Percentiles rank a stretch among this genome's conserved stretches.
These are phyloP conservation scores for Nannospalax galili DNA, from an alignment of 2,113 vertebrate species.

Conservation along the genomic window DNA sequence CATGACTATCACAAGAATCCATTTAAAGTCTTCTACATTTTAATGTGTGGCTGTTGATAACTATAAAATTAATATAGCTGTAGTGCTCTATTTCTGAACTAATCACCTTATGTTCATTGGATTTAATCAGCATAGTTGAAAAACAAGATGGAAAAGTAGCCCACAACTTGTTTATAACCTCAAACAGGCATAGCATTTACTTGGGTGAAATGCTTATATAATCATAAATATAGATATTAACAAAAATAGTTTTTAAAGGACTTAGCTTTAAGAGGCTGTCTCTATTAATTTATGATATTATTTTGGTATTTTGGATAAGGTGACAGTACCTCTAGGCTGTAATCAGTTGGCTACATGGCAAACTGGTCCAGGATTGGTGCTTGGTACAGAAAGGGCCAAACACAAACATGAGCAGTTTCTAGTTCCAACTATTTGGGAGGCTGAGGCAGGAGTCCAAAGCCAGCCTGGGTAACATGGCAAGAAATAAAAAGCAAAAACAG, in stretches of 20 bases:
- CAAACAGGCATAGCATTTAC: not conserved
- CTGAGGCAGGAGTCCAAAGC: not conserved
- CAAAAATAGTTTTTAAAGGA: not conserved
- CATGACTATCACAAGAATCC: not conserved
- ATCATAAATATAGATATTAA: not conserved
- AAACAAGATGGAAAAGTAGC: not conserved
- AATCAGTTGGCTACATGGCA: not conserved
- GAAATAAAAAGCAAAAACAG: not conserved
- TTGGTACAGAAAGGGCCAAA: not conserved
- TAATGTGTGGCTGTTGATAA: not conserved
- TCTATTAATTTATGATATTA: not conserved
- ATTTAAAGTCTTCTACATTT: not conserved
- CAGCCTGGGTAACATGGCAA: not conserved
- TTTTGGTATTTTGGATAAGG: too few relatives aligned
- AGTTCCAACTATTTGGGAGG: not conserved
- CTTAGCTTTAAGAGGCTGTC: not conserved
- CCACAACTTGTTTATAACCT: not conserved
- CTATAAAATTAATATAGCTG: rapidly evolving
- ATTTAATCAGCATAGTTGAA: not conserved
- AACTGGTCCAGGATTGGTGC: not conserved
- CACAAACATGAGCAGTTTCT: rapidly evolving
- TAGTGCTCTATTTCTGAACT: not conserved
- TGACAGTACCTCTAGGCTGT: not conserved
- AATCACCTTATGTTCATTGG: not conserved
- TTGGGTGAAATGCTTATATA: not conserved